Conservation (phyloP, 2,888 invertebrate genomes). For the Volucella inanis region DNA sequence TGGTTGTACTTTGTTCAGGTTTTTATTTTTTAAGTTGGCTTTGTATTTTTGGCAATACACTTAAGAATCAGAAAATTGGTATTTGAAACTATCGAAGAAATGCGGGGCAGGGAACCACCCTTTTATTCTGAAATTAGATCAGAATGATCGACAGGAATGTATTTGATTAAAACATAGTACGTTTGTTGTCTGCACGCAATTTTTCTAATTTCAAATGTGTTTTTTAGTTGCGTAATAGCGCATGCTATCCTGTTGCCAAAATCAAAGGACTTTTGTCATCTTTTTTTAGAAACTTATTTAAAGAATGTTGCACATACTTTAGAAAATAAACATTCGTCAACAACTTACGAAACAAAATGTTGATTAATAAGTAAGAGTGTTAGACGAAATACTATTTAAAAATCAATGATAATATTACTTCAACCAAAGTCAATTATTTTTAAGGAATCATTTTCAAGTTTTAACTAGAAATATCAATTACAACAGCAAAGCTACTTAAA, state of each 20-base stretch:
- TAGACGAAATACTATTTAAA: too few relatives aligned
- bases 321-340: background rate
- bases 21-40: conserved; percentile 25
- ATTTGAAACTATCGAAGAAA: conserved; percentile 53
- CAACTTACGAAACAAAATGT: too few relatives aligned
- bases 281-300: conserved; percentile 30
- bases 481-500: too few relatives aligned
- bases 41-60: conserved; percentile 44
- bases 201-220: conserved; percentile 48
- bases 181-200: conserved; percentile 29
- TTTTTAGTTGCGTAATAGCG: conserved; percentile 46
- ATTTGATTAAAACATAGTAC: conserved; percentile 18
- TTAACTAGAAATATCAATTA: too few relatives aligned
- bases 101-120: background rate
- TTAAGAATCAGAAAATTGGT: conserved; percentile 40
- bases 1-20: background rate
- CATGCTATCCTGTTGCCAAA: conserved; percentile 41
- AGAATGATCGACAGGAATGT: conserved; percentile 36
- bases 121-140: conserved; percentile 22
- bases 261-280: conserved; percentile 23
- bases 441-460: too few relatives aligned
- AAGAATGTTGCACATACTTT: background rate
- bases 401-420: too few relatives aligned
- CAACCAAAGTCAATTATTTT: too few relatives aligned
- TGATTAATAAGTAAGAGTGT: too few relatives aligned